Percentiles rank a stretch among this genome's conserved stretches.
Conservation (phyloP, 2,888 invertebrate species). For the Mongoloraphidia duomilia region DNA sequence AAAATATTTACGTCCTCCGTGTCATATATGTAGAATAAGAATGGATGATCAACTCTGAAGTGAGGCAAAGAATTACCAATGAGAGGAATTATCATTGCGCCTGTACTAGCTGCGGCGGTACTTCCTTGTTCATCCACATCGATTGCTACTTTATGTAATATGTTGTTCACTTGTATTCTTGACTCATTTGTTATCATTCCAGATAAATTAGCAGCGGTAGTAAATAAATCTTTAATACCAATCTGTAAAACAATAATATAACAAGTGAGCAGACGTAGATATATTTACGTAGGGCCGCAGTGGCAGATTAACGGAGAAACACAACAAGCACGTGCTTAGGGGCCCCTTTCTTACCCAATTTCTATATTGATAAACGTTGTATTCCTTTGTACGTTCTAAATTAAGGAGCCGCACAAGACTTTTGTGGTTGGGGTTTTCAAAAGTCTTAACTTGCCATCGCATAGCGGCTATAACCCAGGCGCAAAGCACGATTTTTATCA, state of each 20-base stretch:
- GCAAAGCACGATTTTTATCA: too few relatives aligned
- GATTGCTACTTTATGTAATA: conserved; percentile 48
- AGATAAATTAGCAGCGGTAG: conserved; percentile 38
- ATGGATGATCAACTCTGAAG: conserved; percentile 44
- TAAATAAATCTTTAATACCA: conserved; percentile 41
- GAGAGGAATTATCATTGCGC: conserved; percentile 42
- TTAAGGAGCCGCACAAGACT: too few relatives aligned
- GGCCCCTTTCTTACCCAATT: too few relatives aligned
- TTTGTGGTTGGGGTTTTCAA: too few relatives aligned
- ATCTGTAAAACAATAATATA: conserved; percentile 32
- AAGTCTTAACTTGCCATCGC: too few relatives aligned
- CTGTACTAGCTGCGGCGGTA: conserved; percentile 45
- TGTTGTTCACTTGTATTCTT: conserved; percentile 32
- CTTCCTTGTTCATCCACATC: conserved; percentile 52
- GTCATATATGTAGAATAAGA: conserved; percentile 49
- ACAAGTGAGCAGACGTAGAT: too few relatives aligned
- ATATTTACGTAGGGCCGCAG: too few relatives aligned
- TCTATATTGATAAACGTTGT: too few relatives aligned
- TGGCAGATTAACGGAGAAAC: too few relatives aligned
- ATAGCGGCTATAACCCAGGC: too few relatives aligned
- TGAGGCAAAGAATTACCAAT: conserved; percentile 36
- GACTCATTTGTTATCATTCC: conserved; percentile 28
- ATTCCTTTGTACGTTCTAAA: too few relatives aligned
- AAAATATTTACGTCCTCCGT: conserved; percentile 36
- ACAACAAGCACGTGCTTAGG: too few relatives aligned